Evolutionary conservation across 2,888 invertebrate genomes (phyloP).

Genomic region (Choristoneura rosaceana): DNA sequence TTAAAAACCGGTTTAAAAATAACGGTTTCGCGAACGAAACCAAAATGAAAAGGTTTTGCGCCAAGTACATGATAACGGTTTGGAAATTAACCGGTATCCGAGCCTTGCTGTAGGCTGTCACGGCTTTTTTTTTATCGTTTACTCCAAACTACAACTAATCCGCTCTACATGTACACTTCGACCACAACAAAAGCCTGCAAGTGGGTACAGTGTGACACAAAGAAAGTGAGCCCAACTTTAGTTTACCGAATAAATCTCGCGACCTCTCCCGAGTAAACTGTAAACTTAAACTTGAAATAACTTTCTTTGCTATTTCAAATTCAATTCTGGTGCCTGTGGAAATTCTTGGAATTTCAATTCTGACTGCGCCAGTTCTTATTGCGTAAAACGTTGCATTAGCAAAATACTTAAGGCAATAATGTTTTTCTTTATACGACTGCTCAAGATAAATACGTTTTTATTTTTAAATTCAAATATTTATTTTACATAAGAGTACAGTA

Average conservation of each 20-base stretch:
- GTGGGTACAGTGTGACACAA: conserved; percentile 72
- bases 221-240: conserved; percentile 68
- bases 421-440: not conserved
- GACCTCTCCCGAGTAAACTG: conserved; percentile 58
- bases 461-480: too few species aligned
- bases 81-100: too few species aligned
- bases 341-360: conserved; percentile 42
- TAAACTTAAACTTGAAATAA: conserved; percentile 49
- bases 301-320: conserved; percentile 56
- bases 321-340: conserved; percentile 51
- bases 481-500: too few species aligned
- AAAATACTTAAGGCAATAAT: not conserved
- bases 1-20: too few species aligned
- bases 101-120: too few species aligned
- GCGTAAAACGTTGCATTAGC: conserved; percentile 12
- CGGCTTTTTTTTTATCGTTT: too few species aligned
- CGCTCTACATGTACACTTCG: conserved; percentile 2
- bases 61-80: too few species aligned
- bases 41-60: too few species aligned
- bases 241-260: conserved; percentile 72
- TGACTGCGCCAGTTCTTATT: conserved; percentile 23
- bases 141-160: not conserved
- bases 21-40: too few species aligned
- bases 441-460: too few species aligned
- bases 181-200: conserved; percentile 44